Conservation (phyloP, 2,888 invertebrate species). For the Seira musarum region DNA sequence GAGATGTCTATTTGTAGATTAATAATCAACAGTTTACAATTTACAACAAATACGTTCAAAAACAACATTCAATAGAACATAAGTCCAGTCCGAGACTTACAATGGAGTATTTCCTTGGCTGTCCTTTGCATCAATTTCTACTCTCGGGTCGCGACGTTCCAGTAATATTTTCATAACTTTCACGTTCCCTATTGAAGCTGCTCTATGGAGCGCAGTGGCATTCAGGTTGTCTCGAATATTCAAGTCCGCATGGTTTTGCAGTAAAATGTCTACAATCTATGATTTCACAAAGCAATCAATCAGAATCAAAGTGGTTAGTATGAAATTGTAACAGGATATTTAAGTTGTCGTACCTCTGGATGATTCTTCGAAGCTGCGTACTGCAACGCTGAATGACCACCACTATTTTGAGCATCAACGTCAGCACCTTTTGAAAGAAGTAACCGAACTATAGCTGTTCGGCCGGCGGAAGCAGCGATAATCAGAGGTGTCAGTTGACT, state of each 20-base stretch:
- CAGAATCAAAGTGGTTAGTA: not conserved
- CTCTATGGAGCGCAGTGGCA: slow-evolving; percentile 85
- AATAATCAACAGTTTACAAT: no score
- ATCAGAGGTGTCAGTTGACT: slow-evolving; percentile 84
- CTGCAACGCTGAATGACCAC: slow-evolving; percentile 86
- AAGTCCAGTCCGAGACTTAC: slow-evolving; percentile 74
- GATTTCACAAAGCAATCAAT: slow-evolving; percentile 21
- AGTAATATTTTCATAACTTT: slow-evolving; percentile 81
- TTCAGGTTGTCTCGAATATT: slow-evolving; percentile 80
- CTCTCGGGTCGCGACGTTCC: slow-evolving; percentile 73
- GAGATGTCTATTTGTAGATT: slow-evolving; percentile 77
- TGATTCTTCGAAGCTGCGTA: slow-evolving; percentile 91
- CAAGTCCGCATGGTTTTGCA: slow-evolving; percentile 80
- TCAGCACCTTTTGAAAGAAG: slow-evolving; percentile 81
- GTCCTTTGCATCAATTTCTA: slow-evolving; percentile 77
- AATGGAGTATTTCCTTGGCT: slow-evolving; percentile 83
- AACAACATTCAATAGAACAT: no score
- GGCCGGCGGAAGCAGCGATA: slow-evolving; percentile 85
- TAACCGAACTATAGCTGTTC: slow-evolving; percentile 79
- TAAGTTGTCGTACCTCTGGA: slow-evolving; percentile 76
- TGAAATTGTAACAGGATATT: not conserved
- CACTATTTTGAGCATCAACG: slow-evolving; percentile 81
- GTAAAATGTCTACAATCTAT: slow-evolving; percentile 80
- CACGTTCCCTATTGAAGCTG: slow-evolving; percentile 83
- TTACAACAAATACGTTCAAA: no score